Evolutionary conservation across 2,113 vertebrate genomes (phyloP), one percentile per base, ranked within the genome.

Genomic region (Phaethornis superciliosus): DNA sequence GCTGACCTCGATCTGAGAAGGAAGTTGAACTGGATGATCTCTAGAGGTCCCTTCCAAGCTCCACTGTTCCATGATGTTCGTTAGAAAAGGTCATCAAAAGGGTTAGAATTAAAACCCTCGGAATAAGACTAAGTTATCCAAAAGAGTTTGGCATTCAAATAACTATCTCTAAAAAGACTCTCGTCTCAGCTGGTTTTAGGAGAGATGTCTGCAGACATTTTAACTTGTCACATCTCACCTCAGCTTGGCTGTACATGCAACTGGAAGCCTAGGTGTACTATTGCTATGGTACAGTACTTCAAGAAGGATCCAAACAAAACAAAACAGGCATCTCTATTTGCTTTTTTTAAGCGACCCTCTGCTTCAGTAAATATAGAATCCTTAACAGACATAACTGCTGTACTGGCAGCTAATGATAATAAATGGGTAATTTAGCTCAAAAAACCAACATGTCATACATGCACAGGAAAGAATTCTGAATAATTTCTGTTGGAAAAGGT

Each of bases 401-500:
- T 42, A 26, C 72, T 70, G 85, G 28, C 51, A 47, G 28, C 51
- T 68, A 89, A 84, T 51, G 26, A 37, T 59, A 60, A 79, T 58
- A 85, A 93, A 80, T 2, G 6, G 13, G 47, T 32, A 68, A 21
- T 44, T 89, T 85, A 62, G 16, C 28, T 85, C 55, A 74, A 59
- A 79, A 62, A 81, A 89, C 49, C 13, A 27, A n/a, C 9, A 22
- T 22, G 52, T 20, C 26, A 28, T 20, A 72, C 1, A 72, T 12
- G 10, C 21, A 47, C 4, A 58, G 54, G 51, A 91, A 89, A 82
- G 69, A 88, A 74, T 80, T 80, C 32, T 91, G 49, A 49, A 40
- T 91, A 69, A 93, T 91, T 95, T 88, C 37, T 88, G 37, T 35
- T 70, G 55, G 37, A 88, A 85, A 86, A 89, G 18, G 64, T 87